Base-by-base conservation (phyloP, 1,140 invertebrate genomes). In the Yoshiicerus persimilis region DNA sequence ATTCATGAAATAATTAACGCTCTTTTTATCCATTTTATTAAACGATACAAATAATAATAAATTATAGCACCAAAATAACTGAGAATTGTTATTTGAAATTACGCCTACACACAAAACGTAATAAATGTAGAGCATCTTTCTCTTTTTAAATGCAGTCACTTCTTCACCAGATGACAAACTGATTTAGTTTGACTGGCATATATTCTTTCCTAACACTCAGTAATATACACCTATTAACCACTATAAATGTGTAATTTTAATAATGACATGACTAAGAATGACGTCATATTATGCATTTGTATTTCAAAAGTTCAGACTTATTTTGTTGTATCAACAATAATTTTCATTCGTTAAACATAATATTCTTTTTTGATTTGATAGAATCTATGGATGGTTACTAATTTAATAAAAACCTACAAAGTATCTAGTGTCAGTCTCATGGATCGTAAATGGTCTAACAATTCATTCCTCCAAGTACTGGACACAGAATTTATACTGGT, bases 371-470 rank as follows among this genome's bases (percentile, higher is more conserved):
- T 56, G 20, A 56, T 4, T 56, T 4, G 20, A 56, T 4, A 16
- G 20, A 56, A n/a, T n/a, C 64, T 70, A 70, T 25, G 64, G n/a
- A n/a, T n/a, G 2, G n/a, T 56, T n/a, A 56, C 20, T 56, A n/a
- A 4, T 11, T 39, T 16, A 56, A 56, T 56, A 56, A 80, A 34
- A 38, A 38, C n/a, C 75, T 80, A 80, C 75, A 80, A 38, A 36
- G 75, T 36, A 80, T 80, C 88, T 30, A 89, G 56, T 27, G 23
- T 85, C 20, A 89, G 32, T 36, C 47, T 80, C 66, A 89, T 86
- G 25, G 87, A 88, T 36, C 87, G 39, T 32, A 89, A 56, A 80
- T 89, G 89, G 25, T 89, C 84, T 30, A 89, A 25, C 27, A 89
- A 32, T 36, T 89, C 75, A 84, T 70, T 86, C 34, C 39, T 83